Conservation (phyloP, 2,113 vertebrate species). For the Lichenostomus cassidix region DNA sequence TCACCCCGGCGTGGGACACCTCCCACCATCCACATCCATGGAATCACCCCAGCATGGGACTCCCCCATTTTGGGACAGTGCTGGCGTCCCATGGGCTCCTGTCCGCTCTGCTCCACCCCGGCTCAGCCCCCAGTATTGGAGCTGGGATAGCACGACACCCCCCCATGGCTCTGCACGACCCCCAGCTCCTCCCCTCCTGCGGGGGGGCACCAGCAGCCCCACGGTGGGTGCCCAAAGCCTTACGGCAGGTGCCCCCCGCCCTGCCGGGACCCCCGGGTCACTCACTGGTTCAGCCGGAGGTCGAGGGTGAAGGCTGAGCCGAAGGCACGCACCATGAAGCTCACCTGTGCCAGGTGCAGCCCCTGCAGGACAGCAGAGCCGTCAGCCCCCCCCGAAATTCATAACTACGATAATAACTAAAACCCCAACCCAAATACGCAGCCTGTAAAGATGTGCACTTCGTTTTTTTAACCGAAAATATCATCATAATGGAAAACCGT, state of each 20-base stretch:
- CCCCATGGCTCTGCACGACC: not conserved
- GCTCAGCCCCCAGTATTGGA: not conserved
- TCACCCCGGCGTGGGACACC: accelerated
- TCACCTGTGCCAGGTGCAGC: constrained; percentile 87
- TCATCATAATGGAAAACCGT: accelerated
- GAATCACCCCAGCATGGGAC: accelerated
- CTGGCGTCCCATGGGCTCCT: not conserved
- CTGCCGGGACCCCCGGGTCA: not conserved
- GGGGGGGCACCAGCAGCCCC: not conserved
- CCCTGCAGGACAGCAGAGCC: constrained; percentile 63
- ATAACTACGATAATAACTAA: not conserved
- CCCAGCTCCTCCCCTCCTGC: not conserved
- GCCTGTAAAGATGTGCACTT: not conserved
- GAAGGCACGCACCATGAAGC: constrained; percentile 85
- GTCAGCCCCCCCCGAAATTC: not conserved
- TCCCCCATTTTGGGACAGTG: not conserved
- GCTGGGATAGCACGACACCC: not conserved
- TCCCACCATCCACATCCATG: accelerated
- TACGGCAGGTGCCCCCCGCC: not conserved
- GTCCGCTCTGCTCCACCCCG: not conserved
- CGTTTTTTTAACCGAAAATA: not conserved
- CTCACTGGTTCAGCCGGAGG: constrained; percentile 91
- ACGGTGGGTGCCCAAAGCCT: not conserved
- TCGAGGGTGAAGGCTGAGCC: constrained; percentile 86
- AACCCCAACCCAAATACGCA: not conserved